Conservation (phyloP, 2,888 invertebrate species). For the Halictus ligatus region DNA sequence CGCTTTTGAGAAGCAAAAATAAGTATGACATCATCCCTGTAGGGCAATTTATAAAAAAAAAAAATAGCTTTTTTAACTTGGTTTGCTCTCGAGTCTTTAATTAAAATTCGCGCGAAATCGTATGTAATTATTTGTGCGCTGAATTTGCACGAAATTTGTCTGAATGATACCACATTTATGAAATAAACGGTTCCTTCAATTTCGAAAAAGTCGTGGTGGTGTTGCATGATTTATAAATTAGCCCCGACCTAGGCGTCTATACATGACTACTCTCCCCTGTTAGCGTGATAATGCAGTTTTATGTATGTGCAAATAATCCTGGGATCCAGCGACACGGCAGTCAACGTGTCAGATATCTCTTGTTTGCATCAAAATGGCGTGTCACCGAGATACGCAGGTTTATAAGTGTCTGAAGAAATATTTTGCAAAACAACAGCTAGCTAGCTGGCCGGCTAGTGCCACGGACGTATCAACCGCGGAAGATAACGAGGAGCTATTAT, state of each 20-base stretch:
- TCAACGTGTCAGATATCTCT: background rate
- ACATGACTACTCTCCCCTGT: background rate
- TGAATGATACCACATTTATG: too few relatives aligned
- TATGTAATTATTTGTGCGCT: background rate
- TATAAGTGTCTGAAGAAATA: background rate
- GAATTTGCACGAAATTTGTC: too few relatives aligned
- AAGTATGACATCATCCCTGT: background rate
- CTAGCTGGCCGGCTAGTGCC: background rate
- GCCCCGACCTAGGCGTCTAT: too few relatives aligned
- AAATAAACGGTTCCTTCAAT: too few relatives aligned
- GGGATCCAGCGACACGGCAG: background rate
- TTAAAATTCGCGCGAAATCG: background rate
- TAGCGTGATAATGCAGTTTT: background rate
- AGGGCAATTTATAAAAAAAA: background rate
- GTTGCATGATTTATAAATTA: background rate
- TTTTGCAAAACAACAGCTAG: background rate
- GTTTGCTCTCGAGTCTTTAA: background rate
- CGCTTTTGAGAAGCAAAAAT: background rate
- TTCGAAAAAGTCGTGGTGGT: too few relatives aligned
- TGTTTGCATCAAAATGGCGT: background rate
- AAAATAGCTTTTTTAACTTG: background rate
- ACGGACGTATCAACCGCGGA: background rate
- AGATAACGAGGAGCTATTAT: background rate
- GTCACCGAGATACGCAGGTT: background rate
- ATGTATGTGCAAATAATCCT: background rate